These are phyloP conservation scores for Urophycis tenuis DNA, from an alignment of 2,797 vertebrate species.

Conservation along the genomic window DNA sequence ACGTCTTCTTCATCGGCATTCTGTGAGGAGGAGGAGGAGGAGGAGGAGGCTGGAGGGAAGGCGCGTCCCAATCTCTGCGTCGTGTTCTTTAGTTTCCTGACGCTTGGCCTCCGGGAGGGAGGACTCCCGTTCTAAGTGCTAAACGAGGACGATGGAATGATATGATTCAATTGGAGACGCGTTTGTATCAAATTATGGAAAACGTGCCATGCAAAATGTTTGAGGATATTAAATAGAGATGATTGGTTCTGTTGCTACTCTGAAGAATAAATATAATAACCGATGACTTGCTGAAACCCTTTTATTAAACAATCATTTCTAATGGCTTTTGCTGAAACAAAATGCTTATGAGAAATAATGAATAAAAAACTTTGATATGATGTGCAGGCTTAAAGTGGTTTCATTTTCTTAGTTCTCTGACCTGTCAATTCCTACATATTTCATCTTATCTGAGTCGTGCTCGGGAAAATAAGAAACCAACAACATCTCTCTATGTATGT, in stretches of 20 bases:
- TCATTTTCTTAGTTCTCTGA: background rate
- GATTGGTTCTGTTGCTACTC: constrained; percentile 7
- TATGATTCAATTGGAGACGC: background rate
- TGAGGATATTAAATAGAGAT: background rate
- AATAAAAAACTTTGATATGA: constrained; percentile 18
- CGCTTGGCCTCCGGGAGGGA: background rate
- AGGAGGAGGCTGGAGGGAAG: constrained; percentile 16
- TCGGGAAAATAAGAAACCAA: background rate
- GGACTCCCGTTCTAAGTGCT: constrained; percentile 12
- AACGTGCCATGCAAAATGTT: background rate
- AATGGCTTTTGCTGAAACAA: constrained; percentile 23
- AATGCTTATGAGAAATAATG: constrained; percentile 5
- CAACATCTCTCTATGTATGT: background rate
- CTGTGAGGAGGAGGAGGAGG: no score
- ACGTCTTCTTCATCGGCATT: constrained; percentile 29
- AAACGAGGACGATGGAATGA: constrained; percentile 22
- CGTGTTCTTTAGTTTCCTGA: background rate
- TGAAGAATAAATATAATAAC: constrained; percentile 14
- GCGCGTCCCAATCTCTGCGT: constrained; percentile 16
- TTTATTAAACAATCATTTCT: constrained; percentile 40
- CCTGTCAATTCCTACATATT: background rate
- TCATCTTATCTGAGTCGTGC: background rate
- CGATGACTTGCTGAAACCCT: constrained; percentile 27
- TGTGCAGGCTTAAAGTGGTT: background rate
- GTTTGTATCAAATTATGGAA: background rate